Conservation (phyloP, 2,113 vertebrate species). For the Condylura cristata region DNA sequence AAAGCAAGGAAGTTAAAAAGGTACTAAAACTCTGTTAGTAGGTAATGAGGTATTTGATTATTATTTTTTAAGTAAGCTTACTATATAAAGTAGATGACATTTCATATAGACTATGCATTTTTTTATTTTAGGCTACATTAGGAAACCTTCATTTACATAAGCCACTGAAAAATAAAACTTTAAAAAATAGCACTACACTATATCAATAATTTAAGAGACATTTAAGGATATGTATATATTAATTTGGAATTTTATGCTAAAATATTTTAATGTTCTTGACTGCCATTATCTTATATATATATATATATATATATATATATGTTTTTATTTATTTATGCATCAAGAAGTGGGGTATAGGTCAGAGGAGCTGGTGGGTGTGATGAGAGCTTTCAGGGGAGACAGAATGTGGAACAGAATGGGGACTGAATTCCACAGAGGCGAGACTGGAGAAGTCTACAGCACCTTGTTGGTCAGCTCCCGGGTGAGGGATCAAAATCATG, state of each 20-base stretch:
- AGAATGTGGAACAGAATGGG: too few relatives aligned
- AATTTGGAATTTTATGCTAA: constrained; percentile 18
- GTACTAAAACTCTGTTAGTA: not conserved
- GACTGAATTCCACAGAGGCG: too few relatives aligned
- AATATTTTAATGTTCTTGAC: not conserved
- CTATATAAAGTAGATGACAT: not conserved
- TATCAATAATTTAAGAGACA: not conserved
- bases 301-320: too few relatives aligned
- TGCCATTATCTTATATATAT: not conserved
- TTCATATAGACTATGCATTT: not conserved
- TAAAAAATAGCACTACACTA: not conserved
- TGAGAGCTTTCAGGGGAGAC: too few relatives aligned
- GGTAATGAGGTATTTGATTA: not conserved
- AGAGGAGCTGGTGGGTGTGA: too few relatives aligned
- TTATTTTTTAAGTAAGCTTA: not conserved
- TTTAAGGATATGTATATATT: not conserved
- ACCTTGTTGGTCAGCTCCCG: too few relatives aligned
- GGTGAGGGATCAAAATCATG: too few relatives aligned
- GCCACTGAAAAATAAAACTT: not conserved
- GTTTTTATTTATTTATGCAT: too few relatives aligned
- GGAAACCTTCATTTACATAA: not conserved
- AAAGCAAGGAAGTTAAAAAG: not conserved
- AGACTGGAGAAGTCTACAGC: too few relatives aligned
- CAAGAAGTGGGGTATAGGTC: too few relatives aligned
- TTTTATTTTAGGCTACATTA: not conserved